Percentiles rank a stretch among this genome's conserved stretches.
These are phyloP conservation scores for Lophius americanus DNA, from an alignment of 2,797 vertebrate species.

Conservation along the genomic window DNA sequence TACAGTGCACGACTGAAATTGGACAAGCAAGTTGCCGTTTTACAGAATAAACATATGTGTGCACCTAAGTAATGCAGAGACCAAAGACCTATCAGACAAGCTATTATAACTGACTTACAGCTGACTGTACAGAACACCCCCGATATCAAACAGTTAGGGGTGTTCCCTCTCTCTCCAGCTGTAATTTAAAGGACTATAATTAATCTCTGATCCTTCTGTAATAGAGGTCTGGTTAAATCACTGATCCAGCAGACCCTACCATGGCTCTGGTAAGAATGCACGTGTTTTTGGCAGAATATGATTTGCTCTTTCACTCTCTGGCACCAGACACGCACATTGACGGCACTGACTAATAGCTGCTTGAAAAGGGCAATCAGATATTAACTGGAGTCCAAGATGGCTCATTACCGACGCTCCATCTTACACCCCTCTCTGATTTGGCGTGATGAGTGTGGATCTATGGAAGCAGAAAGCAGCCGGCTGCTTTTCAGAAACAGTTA, in stretches of 20 bases:
- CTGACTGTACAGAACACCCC: background rate
- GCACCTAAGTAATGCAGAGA: too few relatives aligned
- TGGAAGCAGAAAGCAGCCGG: conserved; percentile 23
- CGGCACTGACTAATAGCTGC: conserved; percentile 14
- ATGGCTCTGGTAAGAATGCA: conserved; percentile 37
- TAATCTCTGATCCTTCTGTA: conserved; percentile 43
- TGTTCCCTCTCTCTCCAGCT: conserved; percentile 11
- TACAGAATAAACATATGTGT: too few relatives aligned
- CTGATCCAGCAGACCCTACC: conserved; percentile 3
- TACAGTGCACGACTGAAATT: too few relatives aligned
- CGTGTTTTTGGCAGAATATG: conserved; percentile 35
- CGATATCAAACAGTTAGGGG: conserved; percentile 26
- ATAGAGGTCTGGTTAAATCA: conserved; percentile 47
- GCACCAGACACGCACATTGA: conserved; percentile 16
- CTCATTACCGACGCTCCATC: conserved; percentile 16
- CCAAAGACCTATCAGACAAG: too few relatives aligned
- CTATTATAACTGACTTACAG: too few relatives aligned
- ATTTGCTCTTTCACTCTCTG: conserved; percentile 38
- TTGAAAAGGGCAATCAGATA: conserved; percentile 29
- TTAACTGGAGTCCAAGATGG: conserved; percentile 8
- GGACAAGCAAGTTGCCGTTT: too few relatives aligned
- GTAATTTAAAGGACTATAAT: background rate
- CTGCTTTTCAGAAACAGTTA: conserved; percentile 32
- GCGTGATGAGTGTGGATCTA: conserved; percentile 28
- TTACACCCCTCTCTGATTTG: conserved; percentile 25